Percentiles rank a stretch among this genome's conserved stretches.
phyloP scores from a whole-genome alignment of 1,140 invertebrate genomes.

The Plectrocnemia conspersa region DNA sequence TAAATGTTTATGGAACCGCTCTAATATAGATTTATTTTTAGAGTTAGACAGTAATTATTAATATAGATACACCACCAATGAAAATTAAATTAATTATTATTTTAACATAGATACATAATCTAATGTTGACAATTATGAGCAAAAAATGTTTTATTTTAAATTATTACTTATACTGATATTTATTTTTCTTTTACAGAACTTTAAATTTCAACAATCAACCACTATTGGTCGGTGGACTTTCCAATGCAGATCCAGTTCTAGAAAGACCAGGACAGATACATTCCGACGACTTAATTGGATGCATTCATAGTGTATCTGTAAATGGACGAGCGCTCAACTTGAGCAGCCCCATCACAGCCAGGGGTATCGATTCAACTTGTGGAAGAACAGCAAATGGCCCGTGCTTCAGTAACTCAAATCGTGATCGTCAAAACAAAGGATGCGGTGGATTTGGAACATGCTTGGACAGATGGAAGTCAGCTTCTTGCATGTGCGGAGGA shows the following conservation, averaged over 20 bases:
- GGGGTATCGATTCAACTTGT: slow-evolving; percentile 71
- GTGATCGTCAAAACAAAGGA: slow-evolving; percentile 44
- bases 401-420: slow-evolving; percentile 49
- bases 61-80: too few relatives aligned
- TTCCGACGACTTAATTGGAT: slow-evolving; percentile 89
- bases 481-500: slow-evolving; percentile 65
- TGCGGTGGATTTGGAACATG: slow-evolving; percentile 70
- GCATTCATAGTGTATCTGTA: slow-evolving; percentile 82
- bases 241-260: slow-evolving; percentile 75
- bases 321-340: slow-evolving; percentile 79
- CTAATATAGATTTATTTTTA: too few relatives aligned
- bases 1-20: too few relatives aligned
- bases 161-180: too few relatives aligned
- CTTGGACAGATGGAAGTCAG: slow-evolving; percentile 76
- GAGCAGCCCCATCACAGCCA: slow-evolving; percentile 66
- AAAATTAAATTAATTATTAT: slow-evolving; percentile 2
- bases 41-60: too few relatives aligned
- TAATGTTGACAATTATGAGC: too few relatives aligned
- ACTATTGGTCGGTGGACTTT: slow-evolving; percentile 78
- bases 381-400: slow-evolving; percentile 58
- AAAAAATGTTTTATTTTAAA: slow-evolving; percentile 15
- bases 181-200: slow-evolving; percentile 59
- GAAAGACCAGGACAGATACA: slow-evolving; percentile 83
- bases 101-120: slow-evolving; percentile 1
- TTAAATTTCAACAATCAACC: slow-evolving; percentile 89